phyloP scores from a whole-genome alignment of 2,888 invertebrate genomes.

The Lycia hirtaria region DNA sequence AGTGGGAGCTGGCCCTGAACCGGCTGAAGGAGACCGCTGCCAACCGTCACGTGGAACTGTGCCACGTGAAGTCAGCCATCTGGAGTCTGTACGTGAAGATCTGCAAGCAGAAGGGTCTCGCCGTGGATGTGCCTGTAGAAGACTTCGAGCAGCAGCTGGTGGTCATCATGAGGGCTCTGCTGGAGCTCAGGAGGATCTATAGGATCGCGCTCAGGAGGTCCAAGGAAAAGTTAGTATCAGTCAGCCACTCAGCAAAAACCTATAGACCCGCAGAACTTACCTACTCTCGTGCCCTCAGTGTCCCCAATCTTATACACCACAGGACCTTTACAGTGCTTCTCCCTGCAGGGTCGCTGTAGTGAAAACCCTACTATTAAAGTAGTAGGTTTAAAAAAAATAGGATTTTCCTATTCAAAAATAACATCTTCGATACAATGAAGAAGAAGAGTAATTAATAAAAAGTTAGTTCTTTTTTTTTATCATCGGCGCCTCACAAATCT shows the following conservation, averaged over 20 bases:
- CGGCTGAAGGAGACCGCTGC: conserved; percentile 86
- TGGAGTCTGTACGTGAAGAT: conserved; percentile 88
- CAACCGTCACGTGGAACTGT: conserved; percentile 82
- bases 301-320: too few species aligned
- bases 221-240: conserved; percentile 65
- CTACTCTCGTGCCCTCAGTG: neutral
- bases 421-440: too few species aligned
- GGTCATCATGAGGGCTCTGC: conserved; percentile 86
- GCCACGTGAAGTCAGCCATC: conserved; percentile 83
- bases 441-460: too few species aligned
- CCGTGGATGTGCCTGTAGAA: conserved; percentile 67
- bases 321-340: too few species aligned
- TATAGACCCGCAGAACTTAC: too few species aligned
- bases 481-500: too few species aligned
- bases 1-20: conserved; percentile 87
- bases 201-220: conserved; percentile 72
- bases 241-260: neutral
- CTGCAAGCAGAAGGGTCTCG: conserved; percentile 83
- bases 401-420: too few species aligned
- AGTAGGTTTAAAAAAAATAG: too few species aligned
- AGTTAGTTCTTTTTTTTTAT: too few species aligned
- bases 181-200: conserved; percentile 82
- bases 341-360: too few species aligned
- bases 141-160: conserved; percentile 87
- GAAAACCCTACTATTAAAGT: too few species aligned